Evolutionary conservation across 2,113 vertebrate species (phyloP).

Genomic region (Esox niger): DNA sequence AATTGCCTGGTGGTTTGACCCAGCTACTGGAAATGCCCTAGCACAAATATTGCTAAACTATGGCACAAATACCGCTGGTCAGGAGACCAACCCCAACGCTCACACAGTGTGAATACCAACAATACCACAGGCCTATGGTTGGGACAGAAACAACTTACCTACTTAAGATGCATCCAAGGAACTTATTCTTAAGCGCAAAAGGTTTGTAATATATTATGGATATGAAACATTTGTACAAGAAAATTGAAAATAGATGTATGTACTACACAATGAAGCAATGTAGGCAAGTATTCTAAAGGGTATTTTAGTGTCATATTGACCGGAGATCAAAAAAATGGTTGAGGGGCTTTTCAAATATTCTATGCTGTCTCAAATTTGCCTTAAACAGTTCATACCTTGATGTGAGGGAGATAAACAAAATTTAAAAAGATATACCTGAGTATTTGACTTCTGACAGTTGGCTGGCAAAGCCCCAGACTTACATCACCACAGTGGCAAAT

Average conservation of each 20-base stretch:
- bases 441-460: background rate
- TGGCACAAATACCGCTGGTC: background rate
- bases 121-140: background rate
- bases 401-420: no score
- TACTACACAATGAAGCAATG: no score
- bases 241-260: no score
- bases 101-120: background rate
- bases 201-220: no score
- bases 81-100: background rate
- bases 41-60: background rate
- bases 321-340: no score
- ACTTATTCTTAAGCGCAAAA: no score
- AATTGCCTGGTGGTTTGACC: background rate
- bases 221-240: no score
- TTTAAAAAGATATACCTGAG: background rate
- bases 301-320: background rate
- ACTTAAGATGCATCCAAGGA: no score
- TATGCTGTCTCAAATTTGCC: no score
- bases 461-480: background rate
- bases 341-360: background rate
- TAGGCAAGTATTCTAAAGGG: no score
- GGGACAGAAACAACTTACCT: background rate
- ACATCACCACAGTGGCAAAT: conserved; percentile 30
- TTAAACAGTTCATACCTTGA: no score
- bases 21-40: background rate